Percentiles rank a stretch among this genome's conserved stretches.
Conservation (phyloP, 2,888 invertebrate genomes). For the Parnassius smintheus region DNA sequence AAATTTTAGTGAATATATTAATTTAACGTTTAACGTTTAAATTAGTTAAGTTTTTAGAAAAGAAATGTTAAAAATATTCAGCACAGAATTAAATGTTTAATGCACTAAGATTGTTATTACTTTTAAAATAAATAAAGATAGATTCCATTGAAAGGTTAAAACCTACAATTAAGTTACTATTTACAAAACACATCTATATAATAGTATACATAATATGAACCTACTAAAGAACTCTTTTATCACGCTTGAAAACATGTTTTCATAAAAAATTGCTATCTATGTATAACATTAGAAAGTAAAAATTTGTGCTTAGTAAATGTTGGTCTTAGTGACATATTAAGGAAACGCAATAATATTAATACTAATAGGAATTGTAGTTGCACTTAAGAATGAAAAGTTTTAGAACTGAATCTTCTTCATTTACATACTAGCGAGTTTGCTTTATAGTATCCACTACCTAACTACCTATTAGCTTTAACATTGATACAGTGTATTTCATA, state of each 20-base stretch:
- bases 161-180: not conserved
- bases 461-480: not conserved
- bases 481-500: not conserved
- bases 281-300: constrained; percentile 42
- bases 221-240: constrained; percentile 6
- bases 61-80: not conserved
- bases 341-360: constrained; percentile 72
- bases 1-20: too few relatives aligned
- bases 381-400: constrained; percentile 26
- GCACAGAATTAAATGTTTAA: not conserved
- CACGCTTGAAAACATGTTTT: constrained; percentile 8
- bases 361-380: constrained; percentile 18
- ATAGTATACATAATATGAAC: not conserved
- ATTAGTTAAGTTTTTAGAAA: too few relatives aligned
- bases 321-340: constrained; percentile 60
- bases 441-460: not conserved
- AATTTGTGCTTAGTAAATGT: constrained; percentile 49
- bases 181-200: not conserved
- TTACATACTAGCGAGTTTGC: constrained; percentile 22
- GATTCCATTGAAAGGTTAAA: too few relatives aligned
- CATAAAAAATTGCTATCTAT: constrained; percentile 12
- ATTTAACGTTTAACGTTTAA: too few relatives aligned
- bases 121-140: too few relatives aligned
- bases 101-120: too few relatives aligned
- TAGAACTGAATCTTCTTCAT: constrained; percentile 45